Evolutionary conservation across 2,888 invertebrate species (phyloP), one percentile per base, ranked within the genome.

Genomic region (Mamestra brassicae): DNA sequence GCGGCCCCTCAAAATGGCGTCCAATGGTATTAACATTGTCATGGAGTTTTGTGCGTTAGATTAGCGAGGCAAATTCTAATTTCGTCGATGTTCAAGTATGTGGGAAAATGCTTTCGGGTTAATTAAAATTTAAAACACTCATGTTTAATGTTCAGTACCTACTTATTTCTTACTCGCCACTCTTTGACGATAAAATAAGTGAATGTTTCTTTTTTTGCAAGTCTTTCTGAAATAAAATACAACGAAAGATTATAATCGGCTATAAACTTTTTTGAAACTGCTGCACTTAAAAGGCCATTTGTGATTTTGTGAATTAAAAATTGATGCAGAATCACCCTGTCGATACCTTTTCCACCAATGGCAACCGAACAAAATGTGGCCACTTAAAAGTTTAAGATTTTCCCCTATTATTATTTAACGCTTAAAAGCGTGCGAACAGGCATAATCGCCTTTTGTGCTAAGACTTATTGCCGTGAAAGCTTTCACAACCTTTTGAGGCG

Each of bases 381-480:
- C 78, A 88, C 85, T 88, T 86, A 80, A 70, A 85, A 81, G 77
- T 83, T 87, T 71, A 76, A 78, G 76, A 78, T 84, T 87, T 77
- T 74, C 70, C 74, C 82, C 81, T 84, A 80, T 85, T 85, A 92
- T 92, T 90, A 91, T 91, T 91, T 89, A 92, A 90, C 89, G 87
- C 88, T 92, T 91, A 90, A 90, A 90, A 91, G 90, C 90, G 87
- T 89, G 90, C 89, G 90, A 89, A 90, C 90, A 91, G 88, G 89
- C 90, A 90, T 94, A 95, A 95, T 95, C 94, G 93, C 92, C 93
- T 94, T 87, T 95, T 94, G 92, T 93, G 89, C 89, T 89, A 91
- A 92, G 93, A 92, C 94, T 94, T 94, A 93, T 92, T 93, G 93
- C 92, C 85, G 89, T 93, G 91, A 94, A 94, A 95, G 95, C 95